Evolutionary conservation across 2,113 vertebrate species (phyloP).

Genomic region (Sphyrna mokarran): DNA sequence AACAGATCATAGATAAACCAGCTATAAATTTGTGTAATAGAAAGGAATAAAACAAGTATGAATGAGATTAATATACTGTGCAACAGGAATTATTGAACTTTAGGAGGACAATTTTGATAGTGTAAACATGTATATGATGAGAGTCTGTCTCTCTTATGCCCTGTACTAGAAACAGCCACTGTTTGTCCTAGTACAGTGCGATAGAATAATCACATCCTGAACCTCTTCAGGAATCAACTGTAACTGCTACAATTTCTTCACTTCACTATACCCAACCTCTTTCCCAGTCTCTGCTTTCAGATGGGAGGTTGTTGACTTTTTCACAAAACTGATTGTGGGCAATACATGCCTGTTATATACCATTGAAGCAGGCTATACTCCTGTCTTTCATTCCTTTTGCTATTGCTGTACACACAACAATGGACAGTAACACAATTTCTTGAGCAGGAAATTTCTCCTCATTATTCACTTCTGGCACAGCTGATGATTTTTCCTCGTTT

Average conservation of each 20-base stretch:
- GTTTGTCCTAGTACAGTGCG: background rate
- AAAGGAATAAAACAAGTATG: background rate
- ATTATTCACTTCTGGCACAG: background rate
- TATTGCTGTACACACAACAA: background rate
- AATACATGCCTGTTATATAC: background rate
- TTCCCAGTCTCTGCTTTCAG: background rate
- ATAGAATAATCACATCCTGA: background rate
- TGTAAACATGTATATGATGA: background rate
- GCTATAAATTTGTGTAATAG: background rate
- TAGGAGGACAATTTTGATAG: background rate
- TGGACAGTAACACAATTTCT: background rate
- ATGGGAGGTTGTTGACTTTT: background rate
- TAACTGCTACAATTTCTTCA: background rate
- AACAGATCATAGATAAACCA: background rate
- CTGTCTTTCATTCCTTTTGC: background rate
- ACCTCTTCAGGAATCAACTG: background rate
- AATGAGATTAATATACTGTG: background rate
- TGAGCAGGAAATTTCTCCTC: background rate
- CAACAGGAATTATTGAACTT: background rate
- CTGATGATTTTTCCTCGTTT: background rate
- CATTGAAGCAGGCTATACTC: background rate
- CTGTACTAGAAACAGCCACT: background rate
- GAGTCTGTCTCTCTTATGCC: background rate
- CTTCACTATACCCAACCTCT: background rate
- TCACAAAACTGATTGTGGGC: background rate